These are phyloP conservation scores for Hoplodrina blanda DNA, from an alignment of 2,888 invertebrate species.

Conservation along the genomic window DNA sequence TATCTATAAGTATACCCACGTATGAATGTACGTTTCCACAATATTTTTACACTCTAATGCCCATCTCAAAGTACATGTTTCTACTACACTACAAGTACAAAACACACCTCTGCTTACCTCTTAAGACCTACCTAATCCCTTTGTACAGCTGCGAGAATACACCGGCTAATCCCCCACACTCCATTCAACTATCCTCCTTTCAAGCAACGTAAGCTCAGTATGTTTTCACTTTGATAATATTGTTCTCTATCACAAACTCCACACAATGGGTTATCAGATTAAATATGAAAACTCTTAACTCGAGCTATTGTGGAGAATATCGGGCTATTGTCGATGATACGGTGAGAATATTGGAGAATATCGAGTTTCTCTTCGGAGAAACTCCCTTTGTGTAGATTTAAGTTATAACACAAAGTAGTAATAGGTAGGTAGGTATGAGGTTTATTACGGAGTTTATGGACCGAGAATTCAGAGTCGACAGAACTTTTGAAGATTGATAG, in stretches of 20 bases:
- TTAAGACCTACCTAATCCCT: not conserved
- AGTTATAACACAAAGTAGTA: not conserved
- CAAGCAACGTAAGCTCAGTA: constrained; percentile 15
- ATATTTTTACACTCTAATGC: not conserved
- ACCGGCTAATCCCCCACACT: not conserved
- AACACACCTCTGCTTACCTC: not conserved
- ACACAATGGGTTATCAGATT: constrained; percentile 25
- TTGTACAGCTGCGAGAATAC: not conserved
- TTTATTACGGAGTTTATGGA: not conserved
- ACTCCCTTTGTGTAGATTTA: constrained; percentile 8
- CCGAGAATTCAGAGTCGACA: too few species aligned
- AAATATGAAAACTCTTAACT: constrained; percentile 24
- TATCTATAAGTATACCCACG: too few species aligned
- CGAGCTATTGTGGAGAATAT: constrained; percentile 6
- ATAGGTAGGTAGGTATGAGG: not conserved
- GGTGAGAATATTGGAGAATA: constrained; percentile 2
- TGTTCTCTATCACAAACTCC: not conserved
- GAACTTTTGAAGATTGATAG: too few species aligned
- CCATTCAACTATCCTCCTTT: not conserved
- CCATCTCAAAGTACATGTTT: not conserved
- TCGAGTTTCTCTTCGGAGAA: not conserved
- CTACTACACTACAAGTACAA: not conserved
- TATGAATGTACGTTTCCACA: not conserved
- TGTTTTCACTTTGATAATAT: constrained; percentile 15
- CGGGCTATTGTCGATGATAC: constrained; percentile 8